phyloP scores from a whole-genome alignment of 2,797 vertebrate species.

The Antrozous pallidus region DNA sequence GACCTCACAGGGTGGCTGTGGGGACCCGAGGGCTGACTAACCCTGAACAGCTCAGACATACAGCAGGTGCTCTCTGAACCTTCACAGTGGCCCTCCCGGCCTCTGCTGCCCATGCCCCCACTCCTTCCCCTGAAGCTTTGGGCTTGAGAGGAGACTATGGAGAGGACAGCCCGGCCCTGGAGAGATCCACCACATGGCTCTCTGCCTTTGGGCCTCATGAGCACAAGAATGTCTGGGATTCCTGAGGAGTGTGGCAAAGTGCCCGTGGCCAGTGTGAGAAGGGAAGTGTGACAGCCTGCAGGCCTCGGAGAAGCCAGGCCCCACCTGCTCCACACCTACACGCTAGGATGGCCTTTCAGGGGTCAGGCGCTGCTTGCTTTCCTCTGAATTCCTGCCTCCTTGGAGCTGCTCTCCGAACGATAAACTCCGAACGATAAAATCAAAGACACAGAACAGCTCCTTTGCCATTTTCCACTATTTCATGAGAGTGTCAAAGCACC shows the following conservation, averaged over 20 bases:
- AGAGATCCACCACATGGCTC: background rate
- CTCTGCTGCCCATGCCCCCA: background rate
- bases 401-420: background rate
- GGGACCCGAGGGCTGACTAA: background rate
- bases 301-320: fast-evolving
- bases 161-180: background rate
- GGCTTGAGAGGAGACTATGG: background rate
- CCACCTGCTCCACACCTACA: fast-evolving
- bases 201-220: background rate
- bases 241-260: background rate
- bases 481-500: background rate
- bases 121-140: background rate
- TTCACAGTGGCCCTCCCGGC: background rate
- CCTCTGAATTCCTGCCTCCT: background rate
- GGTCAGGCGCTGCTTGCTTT: fast-evolving
- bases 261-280: background rate
- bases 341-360: fast-evolving
- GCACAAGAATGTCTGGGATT: background rate
- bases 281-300: fast-evolving
- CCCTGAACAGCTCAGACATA: background rate
- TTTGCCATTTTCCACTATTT: slow-evolving; percentile 43
- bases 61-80: background rate
- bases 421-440: background rate
- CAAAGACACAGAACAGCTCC: background rate
- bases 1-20: background rate